Percentiles rank a stretch among this genome's conserved stretches.
Evolutionary conservation across 2,797 vertebrate genomes (phyloP).

Genomic region (Pseudochirops cupreus): DNA sequence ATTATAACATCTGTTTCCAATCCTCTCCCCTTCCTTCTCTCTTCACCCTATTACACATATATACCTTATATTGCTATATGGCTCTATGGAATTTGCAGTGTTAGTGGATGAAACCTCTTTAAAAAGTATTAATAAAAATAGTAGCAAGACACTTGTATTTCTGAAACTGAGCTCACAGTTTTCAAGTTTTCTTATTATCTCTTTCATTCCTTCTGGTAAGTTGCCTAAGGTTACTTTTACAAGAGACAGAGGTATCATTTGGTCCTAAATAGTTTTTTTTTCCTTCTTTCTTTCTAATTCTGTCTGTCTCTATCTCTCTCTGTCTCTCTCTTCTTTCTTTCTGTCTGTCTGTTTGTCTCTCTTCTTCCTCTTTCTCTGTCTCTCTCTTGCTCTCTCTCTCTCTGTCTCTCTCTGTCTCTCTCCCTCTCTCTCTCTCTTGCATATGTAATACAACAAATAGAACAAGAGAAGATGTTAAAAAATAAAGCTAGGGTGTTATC

Average conservation of each 20-base stretch:
- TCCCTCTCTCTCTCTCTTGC: neutral
- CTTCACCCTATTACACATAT: neutral
- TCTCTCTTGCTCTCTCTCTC: neutral
- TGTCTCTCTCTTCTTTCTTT: too few species aligned
- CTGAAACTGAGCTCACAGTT: constrained; percentile 40
- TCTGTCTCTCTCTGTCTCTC: neutral
- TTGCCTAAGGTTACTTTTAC: constrained; percentile 6
- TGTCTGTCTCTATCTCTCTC: neutral
- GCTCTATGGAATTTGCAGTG: constrained; percentile 35
- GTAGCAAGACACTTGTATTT: constrained; percentile 11
- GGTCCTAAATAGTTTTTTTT: constrained; percentile 9
- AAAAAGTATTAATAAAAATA: constrained; percentile 56
- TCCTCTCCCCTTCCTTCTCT: neutral
- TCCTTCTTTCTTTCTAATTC: neutral
- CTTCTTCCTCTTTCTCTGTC: neutral
- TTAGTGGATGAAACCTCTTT: constrained; percentile 32
- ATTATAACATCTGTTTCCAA: constrained; percentile 20
- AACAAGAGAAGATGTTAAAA: constrained; percentile 44
- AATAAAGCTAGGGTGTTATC: constrained; percentile 30
- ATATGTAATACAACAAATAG: constrained; percentile 46
- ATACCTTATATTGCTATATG: constrained; percentile 47
- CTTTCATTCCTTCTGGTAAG: constrained; percentile 25
- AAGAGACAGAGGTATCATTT: constrained; percentile 59
- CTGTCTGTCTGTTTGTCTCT: neutral
- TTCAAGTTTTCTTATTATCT: constrained; percentile 28